Conservation (phyloP, 2,113 vertebrate genomes). For the Clarias gariepinus region DNA sequence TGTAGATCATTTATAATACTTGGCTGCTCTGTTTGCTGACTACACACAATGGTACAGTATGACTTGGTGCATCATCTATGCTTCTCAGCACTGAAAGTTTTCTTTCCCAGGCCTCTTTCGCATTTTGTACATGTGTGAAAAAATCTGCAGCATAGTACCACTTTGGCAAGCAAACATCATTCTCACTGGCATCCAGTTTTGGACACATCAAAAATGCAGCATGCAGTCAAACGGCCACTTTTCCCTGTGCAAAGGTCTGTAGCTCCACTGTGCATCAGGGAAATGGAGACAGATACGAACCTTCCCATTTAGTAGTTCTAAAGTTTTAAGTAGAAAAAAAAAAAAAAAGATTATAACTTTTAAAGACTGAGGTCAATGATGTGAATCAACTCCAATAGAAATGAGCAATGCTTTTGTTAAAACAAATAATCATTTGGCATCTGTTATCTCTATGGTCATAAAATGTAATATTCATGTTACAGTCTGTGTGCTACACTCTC, state of each 20-base stretch:
- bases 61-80: neutral
- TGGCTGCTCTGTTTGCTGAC: conserved; percentile 24
- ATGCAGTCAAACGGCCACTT: conserved; percentile 46
- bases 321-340: too few relatives aligned
- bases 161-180: conserved; percentile 54
- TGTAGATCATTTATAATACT: conserved; percentile 15
- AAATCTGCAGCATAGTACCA: conserved; percentile 50
- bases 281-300: neutral
- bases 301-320: neutral
- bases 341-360: conserved; percentile 3
- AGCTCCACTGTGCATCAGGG: conserved; percentile 19
- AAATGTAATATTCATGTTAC: conserved; percentile 26
- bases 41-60: conserved; percentile 1
- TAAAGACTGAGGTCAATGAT: neutral
- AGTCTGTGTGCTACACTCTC: conserved; percentile 25
- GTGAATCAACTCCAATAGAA: conserved; percentile 10
- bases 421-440: conserved; percentile 31
- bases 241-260: conserved; percentile 31
- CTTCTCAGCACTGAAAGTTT: neutral
- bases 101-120: conserved; percentile 34
- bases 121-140: conserved; percentile 44
- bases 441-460: conserved; percentile 12
- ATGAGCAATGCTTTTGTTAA: conserved; percentile 1
- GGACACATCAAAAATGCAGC: conserved; percentile 55
- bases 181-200: conserved; percentile 51